phyloP scores from a whole-genome alignment of 2,888 invertebrate species.

The Unio pictorum region DNA sequence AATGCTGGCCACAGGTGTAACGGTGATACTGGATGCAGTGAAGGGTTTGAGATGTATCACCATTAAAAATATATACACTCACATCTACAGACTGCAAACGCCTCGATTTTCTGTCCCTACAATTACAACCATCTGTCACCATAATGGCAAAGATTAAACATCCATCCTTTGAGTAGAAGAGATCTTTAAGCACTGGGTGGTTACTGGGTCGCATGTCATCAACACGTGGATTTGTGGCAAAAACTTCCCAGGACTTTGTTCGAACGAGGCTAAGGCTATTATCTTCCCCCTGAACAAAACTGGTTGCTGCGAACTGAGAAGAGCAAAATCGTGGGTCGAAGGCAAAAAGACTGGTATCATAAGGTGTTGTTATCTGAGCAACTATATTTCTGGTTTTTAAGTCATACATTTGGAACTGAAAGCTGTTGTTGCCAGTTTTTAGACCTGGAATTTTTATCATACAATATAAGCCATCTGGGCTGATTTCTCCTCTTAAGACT shows the following conservation, averaged over 20 bases:
- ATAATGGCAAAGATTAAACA: conserved; percentile 66
- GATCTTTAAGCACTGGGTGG: conserved; percentile 64
- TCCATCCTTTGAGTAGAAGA: conserved; percentile 66
- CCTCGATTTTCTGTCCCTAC: conserved; percentile 65
- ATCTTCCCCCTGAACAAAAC: conserved; percentile 60
- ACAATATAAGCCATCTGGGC: conserved; percentile 67
- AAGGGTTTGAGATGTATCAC: conserved; percentile 64
- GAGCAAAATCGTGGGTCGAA: conserved; percentile 69
- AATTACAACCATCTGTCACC: conserved; percentile 63
- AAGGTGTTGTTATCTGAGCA: conserved; percentile 57
- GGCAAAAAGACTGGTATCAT: conserved; percentile 62
- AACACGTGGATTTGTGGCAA: conserved; percentile 61
- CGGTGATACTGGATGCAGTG: conserved; percentile 70
- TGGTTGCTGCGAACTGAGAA: conserved; percentile 66
- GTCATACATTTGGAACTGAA: conserved; percentile 65
- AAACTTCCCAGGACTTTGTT: conserved; percentile 56
- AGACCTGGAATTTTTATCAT: conserved; percentile 63
- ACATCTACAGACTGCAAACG: conserved; percentile 64
- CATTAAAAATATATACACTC: conserved; percentile 67
- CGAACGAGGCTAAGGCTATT: conserved; percentile 66
- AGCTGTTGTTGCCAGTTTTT: conserved; percentile 46
- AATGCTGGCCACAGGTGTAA: conserved; percentile 66
- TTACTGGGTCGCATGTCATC: conserved; percentile 59
- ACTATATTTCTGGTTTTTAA: conserved; percentile 58
- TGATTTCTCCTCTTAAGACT: conserved; percentile 64